Percentiles rank a stretch among this genome's conserved stretches.
Evolutionary conservation across 1,140 invertebrate genomes (phyloP).

Genomic region (Bombyx mori): ASM3026992v2 NC_085107.1:9512001-9512500

Average conservation of each 20-base stretch:
- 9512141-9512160: background rate
- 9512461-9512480: conserved; percentile 11
- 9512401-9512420: conserved; percentile 1
- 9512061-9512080: conserved; percentile 1
- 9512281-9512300: no score
- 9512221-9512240: no score
- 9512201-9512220: background rate
- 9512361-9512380: background rate
- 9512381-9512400: conserved; percentile 2
- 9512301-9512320: no score
- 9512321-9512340: background rate
- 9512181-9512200: background rate
- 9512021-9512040: conserved; percentile 19
- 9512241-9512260: no score
- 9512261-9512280: no score
- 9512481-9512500: conserved; percentile 9
- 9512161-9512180: background rate
- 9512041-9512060: background rate
- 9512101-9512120: background rate
- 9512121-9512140: background rate
- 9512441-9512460: conserved; percentile 3
- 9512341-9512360: background rate
- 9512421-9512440: conserved; percentile 3
- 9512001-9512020: conserved; percentile 37
- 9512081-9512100: background rate